These are phyloP conservation scores for Lydus trimaculatus DNA, from an alignment of 2,888 invertebrate species.

Conservation along the genomic window DNA sequence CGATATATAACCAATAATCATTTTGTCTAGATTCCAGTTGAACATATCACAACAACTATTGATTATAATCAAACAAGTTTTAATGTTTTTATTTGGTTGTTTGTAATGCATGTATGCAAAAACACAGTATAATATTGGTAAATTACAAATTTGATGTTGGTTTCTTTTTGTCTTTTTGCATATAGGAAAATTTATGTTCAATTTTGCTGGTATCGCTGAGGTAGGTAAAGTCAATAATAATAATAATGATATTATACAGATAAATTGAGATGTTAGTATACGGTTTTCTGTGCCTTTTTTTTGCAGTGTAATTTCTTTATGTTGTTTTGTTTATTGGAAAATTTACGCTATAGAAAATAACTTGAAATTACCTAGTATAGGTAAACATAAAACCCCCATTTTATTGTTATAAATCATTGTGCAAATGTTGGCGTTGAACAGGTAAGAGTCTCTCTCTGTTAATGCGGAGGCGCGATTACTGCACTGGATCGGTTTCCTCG, in stretches of 20 bases:
- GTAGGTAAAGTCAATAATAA: slow-evolving; percentile 49
- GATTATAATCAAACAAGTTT: neutral
- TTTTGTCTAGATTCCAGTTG: slow-evolving; percentile 53
- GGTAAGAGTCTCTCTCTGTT: neutral
- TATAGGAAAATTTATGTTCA: slow-evolving; percentile 49
- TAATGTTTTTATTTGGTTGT: slow-evolving; percentile 25
- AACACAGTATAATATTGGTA: slow-evolving; percentile 46
- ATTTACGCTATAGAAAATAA: slow-evolving; percentile 22
- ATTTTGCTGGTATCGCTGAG: slow-evolving; percentile 46
- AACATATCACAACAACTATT: slow-evolving; percentile 27
- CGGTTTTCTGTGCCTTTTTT: neutral
- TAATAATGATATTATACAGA: too few relatives aligned
- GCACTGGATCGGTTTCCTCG: neutral
- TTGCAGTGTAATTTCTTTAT: too few relatives aligned
- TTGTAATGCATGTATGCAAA: slow-evolving; percentile 42
- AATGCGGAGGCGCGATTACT: slow-evolving; percentile 7
- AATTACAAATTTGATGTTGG: slow-evolving; percentile 53
- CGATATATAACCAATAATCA: slow-evolving; percentile 58
- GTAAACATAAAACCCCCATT: slow-evolving; percentile 10
- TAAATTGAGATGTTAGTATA: slow-evolving; percentile 53
- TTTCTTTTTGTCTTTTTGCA: slow-evolving; percentile 12
- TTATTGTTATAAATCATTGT: slow-evolving; percentile 20
- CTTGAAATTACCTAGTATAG: slow-evolving; percentile 19
- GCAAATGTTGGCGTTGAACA: slow-evolving; percentile 5
- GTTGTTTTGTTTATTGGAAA: slow-evolving; percentile 28